These are phyloP conservation scores for Crotophaga sulcirostris DNA, from an alignment of 2,113 vertebrate genomes.

Conservation along the genomic window DNA sequence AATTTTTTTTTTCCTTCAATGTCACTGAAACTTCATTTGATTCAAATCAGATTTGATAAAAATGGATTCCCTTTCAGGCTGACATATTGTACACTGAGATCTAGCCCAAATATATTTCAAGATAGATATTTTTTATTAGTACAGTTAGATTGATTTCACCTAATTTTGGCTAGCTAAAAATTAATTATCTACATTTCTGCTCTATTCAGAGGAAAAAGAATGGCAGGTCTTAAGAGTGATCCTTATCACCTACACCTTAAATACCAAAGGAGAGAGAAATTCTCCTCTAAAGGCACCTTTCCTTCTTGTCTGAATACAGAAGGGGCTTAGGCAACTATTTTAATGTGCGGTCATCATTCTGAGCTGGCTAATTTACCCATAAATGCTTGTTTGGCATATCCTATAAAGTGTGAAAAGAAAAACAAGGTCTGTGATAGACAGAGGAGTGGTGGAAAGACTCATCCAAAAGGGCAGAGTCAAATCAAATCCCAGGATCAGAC, in stretches of 20 bases:
- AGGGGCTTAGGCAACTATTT: background rate
- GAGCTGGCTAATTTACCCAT: background rate
- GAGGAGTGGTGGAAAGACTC: fast-evolving
- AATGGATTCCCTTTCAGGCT: background rate
- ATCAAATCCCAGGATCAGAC: background rate
- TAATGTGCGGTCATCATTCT: background rate
- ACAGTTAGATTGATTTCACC: background rate
- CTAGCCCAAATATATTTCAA: background rate
- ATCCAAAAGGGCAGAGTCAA: fast-evolving
- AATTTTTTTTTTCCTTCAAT: background rate
- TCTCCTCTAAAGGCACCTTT: background rate
- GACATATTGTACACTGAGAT: background rate
- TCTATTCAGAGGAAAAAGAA: background rate
- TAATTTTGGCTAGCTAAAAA: background rate
- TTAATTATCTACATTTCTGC: background rate
- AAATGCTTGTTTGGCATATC: background rate
- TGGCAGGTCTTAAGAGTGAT: background rate
- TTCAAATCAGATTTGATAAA: background rate
- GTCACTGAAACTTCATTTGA: slow-evolving; percentile 21
- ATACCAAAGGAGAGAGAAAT: background rate
- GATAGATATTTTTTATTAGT: background rate
- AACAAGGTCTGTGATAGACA: background rate
- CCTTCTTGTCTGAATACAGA: background rate
- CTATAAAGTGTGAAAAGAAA: background rate
- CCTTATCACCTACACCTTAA: background rate